Evolutionary conservation across 2,797 vertebrate species (phyloP).

Genomic region (Mormyrus proboscirostris): DNA sequence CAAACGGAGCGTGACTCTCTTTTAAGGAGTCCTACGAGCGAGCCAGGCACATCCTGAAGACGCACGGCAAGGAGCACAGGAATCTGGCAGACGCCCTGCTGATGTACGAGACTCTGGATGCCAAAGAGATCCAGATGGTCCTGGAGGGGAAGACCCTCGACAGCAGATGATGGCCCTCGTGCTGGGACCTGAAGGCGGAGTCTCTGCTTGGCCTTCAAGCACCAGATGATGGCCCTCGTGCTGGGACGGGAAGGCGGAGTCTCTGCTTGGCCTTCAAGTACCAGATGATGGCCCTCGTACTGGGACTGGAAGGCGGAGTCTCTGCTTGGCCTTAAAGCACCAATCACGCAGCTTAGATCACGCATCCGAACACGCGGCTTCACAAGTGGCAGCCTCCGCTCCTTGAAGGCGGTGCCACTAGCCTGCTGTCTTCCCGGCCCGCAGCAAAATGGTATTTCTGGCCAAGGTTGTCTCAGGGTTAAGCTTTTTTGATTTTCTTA

Average conservation of each 20-base stretch:
- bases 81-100: conserved; percentile 88
- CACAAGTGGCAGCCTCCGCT: not conserved
- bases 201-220: not conserved
- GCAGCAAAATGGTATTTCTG: not conserved
- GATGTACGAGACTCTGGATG: conserved; percentile 91
- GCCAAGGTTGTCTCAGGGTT: not conserved
- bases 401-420: not conserved
- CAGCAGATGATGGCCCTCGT: conserved; percentile 67
- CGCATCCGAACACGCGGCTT: not conserved
- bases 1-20: not conserved
- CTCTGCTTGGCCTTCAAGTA: not conserved
- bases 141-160: conserved; percentile 85
- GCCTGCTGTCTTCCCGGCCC: not conserved
- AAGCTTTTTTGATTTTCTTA: not conserved
- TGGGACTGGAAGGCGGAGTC: not conserved
- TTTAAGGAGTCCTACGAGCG: conserved; percentile 87
- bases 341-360: not conserved
- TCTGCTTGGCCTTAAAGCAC: not conserved
- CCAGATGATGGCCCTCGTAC: conserved; percentile 65
- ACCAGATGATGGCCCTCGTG: conserved; percentile 67
- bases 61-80: conserved; percentile 86
- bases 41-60: conserved; percentile 84
- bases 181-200: not conserved
- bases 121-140: conserved; percentile 91
- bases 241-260: not conserved